Base-by-base conservation (phyloP, 2,113 vertebrate genomes). In the Cyrtonyx montezumae region DNA sequence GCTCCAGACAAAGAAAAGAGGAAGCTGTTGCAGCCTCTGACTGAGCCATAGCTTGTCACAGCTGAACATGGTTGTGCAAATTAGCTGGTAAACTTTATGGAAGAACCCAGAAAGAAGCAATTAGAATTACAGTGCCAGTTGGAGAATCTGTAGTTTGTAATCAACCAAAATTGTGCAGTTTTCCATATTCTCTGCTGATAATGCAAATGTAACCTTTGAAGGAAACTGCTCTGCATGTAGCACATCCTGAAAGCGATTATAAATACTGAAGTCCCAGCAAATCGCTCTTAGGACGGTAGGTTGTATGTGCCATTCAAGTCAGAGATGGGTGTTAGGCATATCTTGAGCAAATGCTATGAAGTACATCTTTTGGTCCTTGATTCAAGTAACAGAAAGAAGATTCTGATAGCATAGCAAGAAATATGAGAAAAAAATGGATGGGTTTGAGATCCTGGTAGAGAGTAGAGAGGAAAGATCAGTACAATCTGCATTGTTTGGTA, bases 111-210 rank as follows among this genome's bases (percentile, higher is more conserved):
- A 95, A 97, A 97, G 92, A 94, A 81, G 96, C 90, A 42, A 96
- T 96, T 97, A 96, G 97, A 97, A 98, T 97, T 97, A 96, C 88
- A 97, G 96, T 83, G 95, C 28, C 5, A 16, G 93, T 96, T 88
- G 94, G 85, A 93, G 93, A 95, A 87, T 84, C 96, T 96, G 96
- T 74, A 94, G 94, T 89, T 95, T 91, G 97, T 79, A 98, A 98
- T 98, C 97, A 98, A 90, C 96, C 91, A 96, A 97, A 98, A 98
- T 97, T 97, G 97, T 97, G 97, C 95, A 58, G 83, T 96, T 98
- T 98, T 98, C 92, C 97, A 97, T 97, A 96, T 95, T 97, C 97
- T 98, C 90, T 98, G 97, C 98, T 98, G 97, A 97, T 98, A 95
- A 95, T 94, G 97, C 97, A 98, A 97, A 97, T 95, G 88, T 86